These are phyloP conservation scores for Portunus trituberculatus DNA, from an alignment of 1,140 invertebrate species.

Conservation along the genomic window DNA sequence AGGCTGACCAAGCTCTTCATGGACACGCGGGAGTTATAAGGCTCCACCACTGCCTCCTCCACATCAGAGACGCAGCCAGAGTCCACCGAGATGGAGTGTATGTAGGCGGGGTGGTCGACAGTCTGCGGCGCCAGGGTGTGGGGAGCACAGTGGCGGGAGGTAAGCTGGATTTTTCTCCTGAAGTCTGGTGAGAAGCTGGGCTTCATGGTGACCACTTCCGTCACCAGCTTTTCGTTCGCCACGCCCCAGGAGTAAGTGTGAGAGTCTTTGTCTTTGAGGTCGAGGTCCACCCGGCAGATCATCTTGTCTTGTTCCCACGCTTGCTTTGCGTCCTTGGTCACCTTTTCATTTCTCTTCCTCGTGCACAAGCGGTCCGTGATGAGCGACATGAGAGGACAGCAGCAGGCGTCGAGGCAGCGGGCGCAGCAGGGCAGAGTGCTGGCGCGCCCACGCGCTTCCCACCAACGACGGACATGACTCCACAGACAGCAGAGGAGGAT, in stretches of 20 bases:
- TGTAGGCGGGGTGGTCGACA: constrained; percentile 63
- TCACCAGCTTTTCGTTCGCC: constrained; percentile 64
- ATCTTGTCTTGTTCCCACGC: constrained; percentile 46
- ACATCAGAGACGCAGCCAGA: constrained; percentile 71
- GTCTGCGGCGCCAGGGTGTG: constrained; percentile 27
- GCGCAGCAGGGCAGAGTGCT: constrained; percentile 10
- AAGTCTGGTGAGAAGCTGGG: constrained; percentile 42
- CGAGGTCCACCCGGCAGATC: constrained; percentile 62
- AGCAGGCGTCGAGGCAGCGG: constrained; percentile 62
- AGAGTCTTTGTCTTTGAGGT: constrained; percentile 31
- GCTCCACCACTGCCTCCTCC: constrained; percentile 28
- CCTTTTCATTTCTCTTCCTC: constrained; percentile 38
- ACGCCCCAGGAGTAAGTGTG: constrained; percentile 56
- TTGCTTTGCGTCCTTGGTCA: background rate
- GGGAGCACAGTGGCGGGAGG: background rate
- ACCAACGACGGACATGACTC: constrained; percentile 40
- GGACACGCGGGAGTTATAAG: constrained; percentile 55
- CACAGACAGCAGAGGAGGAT: constrained; percentile 44
- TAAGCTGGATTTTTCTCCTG: background rate
- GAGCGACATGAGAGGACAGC: constrained; percentile 53
- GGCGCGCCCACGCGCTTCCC: background rate
- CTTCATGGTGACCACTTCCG: constrained; percentile 60
- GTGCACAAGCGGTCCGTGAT: constrained; percentile 43
- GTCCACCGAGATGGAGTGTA: constrained; percentile 72
- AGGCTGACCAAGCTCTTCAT: constrained; percentile 71